A percentile compares a stretch with the other conserved stretches of the same genome.
phyloP scores from a whole-genome alignment of 30 jellyfish, hydroid and myxozoan species.

The Clytia hemisphaerica region DNA sequence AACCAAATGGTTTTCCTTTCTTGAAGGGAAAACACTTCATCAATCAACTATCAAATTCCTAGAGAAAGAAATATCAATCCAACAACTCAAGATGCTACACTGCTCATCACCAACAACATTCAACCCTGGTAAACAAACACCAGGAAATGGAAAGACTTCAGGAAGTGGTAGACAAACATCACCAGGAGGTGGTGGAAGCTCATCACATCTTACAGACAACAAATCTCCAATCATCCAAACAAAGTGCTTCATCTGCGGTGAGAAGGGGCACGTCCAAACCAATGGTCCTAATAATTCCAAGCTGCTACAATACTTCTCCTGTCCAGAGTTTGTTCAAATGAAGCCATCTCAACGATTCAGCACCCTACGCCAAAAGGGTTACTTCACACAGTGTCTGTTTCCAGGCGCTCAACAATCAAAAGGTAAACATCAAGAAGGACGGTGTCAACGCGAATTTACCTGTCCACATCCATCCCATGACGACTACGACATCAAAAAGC shows the following conservation, averaged over 20 bases:
- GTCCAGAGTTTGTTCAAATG: slow-evolving; percentile 1
- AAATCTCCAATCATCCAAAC: neutral
- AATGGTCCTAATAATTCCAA: slow-evolving; percentile 7
- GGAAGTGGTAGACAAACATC: no score
- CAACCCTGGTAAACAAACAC: no score
- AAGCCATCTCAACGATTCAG: slow-evolving; percentile 13
- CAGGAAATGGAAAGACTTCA: no score
- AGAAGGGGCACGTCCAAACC: slow-evolving; percentile 18
- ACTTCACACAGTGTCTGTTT: slow-evolving; percentile 10
- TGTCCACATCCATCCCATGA: slow-evolving; percentile 31
- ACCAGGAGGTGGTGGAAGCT: no score
- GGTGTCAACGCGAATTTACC: slow-evolving; percentile 3
- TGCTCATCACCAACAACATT: no score
- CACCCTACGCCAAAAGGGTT: neutral
- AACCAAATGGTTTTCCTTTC: no score
- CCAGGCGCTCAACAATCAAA: slow-evolving; percentile 7
- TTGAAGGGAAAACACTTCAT: no score
- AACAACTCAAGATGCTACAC: no score
- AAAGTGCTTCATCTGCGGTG: slow-evolving; percentile 21
- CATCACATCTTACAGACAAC: no score
- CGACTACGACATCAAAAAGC: neutral
- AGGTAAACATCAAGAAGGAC: slow-evolving; percentile 21
- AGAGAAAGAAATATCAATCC: no score
- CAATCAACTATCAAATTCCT: no score
- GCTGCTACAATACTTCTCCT: slow-evolving; percentile 12